Percentiles rank a stretch among this genome's conserved stretches.
Conservation (phyloP, 2,888 invertebrate species). For the Callimorpha dominula region DNA sequence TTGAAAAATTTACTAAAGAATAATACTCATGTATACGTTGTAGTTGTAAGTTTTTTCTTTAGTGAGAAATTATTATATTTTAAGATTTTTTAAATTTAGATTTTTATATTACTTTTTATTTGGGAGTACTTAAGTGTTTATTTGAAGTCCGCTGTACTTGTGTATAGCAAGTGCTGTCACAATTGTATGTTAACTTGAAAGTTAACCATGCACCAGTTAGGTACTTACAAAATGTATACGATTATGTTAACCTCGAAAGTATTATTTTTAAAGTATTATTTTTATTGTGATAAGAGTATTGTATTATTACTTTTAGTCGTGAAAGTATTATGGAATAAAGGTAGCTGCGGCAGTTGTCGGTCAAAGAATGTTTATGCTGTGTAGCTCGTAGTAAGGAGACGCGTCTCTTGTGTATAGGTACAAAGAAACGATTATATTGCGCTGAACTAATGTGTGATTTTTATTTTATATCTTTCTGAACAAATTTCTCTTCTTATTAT, state of each 20-base stretch:
- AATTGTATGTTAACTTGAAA: slow-evolving; percentile 43
- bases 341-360: slow-evolving; percentile 77
- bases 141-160: slow-evolving; percentile 63
- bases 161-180: slow-evolving; percentile 60
- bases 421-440: slow-evolving; percentile 85
- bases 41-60: slow-evolving; percentile 79
- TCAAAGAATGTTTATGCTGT: slow-evolving; percentile 78
- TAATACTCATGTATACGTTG: slow-evolving; percentile 86
- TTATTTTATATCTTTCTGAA: slow-evolving; percentile 44
- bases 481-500: neutral
- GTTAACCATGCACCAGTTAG: slow-evolving; percentile 67
- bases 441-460: slow-evolving; percentile 69
- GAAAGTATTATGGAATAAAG: slow-evolving; percentile 80
- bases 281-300: slow-evolving; percentile 83
- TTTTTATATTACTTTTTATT: slow-evolving; percentile 50
- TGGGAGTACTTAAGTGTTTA: slow-evolving; percentile 68
- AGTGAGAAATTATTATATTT: slow-evolving; percentile 80
- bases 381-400: slow-evolving; percentile 79
- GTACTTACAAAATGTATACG: slow-evolving; percentile 78
- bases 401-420: slow-evolving; percentile 80
- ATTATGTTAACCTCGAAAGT: slow-evolving; percentile 81
- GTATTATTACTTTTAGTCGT: slow-evolving; percentile 75
- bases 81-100: slow-evolving; percentile 61
- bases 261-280: slow-evolving; percentile 85
- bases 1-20: slow-evolving; percentile 77